Conservation (phyloP, 2,113 vertebrate species). For the Rhea pennata region DNA sequence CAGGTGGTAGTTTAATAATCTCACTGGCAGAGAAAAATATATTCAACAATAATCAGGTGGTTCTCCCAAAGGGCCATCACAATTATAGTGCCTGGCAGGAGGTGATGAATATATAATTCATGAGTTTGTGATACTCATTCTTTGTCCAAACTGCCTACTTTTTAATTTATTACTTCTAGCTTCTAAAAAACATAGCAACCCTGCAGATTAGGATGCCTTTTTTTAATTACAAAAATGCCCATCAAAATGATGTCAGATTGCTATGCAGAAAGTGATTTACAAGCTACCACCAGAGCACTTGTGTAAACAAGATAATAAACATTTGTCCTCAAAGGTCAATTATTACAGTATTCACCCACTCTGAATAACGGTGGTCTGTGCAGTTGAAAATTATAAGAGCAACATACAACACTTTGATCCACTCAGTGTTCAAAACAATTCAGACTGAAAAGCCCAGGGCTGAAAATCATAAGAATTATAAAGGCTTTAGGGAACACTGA, state of each 20-base stretch:
- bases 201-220: not conserved
- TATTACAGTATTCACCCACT: constrained; percentile 32
- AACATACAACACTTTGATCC: not conserved
- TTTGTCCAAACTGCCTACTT: not conserved
- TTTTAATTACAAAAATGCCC: constrained; percentile 25
- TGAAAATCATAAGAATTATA: not conserved
- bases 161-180: not conserved
- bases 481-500: not conserved
- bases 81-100: not conserved
- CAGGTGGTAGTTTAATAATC: not conserved
- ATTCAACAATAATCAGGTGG: not conserved
- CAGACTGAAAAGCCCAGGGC: not conserved
- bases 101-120: not conserved
- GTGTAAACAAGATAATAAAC: constrained; percentile 38
- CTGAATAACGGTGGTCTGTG: constrained; percentile 26
- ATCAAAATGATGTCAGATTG: not conserved
- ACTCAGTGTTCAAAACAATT: not conserved
- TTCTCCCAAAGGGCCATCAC: not conserved
- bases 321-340: constrained; percentile 19
- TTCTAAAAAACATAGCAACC: not conserved
- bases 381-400: not conserved
- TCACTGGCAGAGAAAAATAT: not conserved
- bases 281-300: not conserved
- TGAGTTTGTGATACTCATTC: not conserved
- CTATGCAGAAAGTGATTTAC: constrained; percentile 29